Conservation (phyloP, 2,797 vertebrate genomes). For the Lagocephalus sceleratus region DNA sequence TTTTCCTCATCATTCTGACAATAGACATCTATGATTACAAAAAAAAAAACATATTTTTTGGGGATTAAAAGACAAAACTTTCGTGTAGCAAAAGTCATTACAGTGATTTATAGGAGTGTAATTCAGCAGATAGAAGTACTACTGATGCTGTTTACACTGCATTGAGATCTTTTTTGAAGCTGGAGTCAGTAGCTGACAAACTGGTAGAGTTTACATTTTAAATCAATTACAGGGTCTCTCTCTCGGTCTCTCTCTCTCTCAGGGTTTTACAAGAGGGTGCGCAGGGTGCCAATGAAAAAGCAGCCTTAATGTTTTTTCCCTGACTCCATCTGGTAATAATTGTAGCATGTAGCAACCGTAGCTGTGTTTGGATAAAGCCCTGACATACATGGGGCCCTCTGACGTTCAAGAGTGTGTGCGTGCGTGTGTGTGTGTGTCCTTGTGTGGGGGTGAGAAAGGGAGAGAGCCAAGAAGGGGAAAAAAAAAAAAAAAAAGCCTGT, state of each 20-base stretch:
- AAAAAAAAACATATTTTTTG: too few species aligned
- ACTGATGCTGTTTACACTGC: too few species aligned
- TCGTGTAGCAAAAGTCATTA: too few species aligned
- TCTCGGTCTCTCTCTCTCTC: constrained; percentile 1
- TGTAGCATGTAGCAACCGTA: constrained; percentile 73
- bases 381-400: constrained; percentile 68
- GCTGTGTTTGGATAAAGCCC: constrained; percentile 73
- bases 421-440: constrained; percentile 28
- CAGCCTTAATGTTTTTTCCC: constrained; percentile 65
- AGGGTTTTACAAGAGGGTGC: constrained; percentile 30
- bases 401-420: constrained; percentile 36
- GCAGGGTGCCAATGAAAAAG: constrained; percentile 62
- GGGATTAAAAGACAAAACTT: too few species aligned
- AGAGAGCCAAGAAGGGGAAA: constrained; percentile 1
- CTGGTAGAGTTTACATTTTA: constrained; percentile 6
- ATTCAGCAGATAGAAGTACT: too few species aligned
- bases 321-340: constrained; percentile 75
- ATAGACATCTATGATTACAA: too few species aligned
- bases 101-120: too few species aligned
- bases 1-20: too few species aligned
- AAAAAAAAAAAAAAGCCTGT: constrained; percentile 20
- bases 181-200: too few species aligned
- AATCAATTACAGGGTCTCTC: background rate
- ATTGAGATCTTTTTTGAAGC: too few species aligned
- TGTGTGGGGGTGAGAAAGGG: constrained; percentile 27